Percentiles rank a stretch among this genome's conserved stretches.
These are phyloP conservation scores for Corydoras sp. DNA, from an alignment of 2,113 vertebrate genomes.

Conservation along the genomic window DNA sequence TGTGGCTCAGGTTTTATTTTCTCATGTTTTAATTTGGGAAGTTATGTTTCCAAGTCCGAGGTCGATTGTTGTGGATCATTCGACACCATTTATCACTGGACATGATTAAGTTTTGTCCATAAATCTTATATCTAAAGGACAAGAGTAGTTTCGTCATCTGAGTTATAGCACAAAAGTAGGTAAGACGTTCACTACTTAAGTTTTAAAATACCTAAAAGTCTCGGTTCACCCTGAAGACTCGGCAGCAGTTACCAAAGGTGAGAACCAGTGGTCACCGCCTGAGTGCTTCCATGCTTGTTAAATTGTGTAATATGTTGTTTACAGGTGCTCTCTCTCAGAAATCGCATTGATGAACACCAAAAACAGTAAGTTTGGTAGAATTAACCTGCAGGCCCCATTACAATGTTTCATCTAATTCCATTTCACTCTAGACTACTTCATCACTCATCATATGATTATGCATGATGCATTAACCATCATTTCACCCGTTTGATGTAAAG, in stretches of 20 bases:
- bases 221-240: no score
- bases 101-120: neutral
- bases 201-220: no score
- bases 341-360: conserved; percentile 85
- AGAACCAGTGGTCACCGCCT: conserved; percentile 18
- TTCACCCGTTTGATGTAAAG: neutral
- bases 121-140: neutral
- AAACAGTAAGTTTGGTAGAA: conserved; percentile 80
- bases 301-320: conserved; percentile 68
- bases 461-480: conserved; percentile 2
- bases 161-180: conserved; percentile 4
- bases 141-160: neutral
- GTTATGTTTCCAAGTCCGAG: no score
- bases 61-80: no score
- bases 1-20: no score
- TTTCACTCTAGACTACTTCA: neutral
- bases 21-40: no score
- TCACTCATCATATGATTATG: neutral
- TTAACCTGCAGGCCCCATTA: neutral
- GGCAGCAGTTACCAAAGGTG: conserved; percentile 6
- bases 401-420: neutral
- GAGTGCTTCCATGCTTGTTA: conserved; percentile 37
- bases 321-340: conserved; percentile 80
- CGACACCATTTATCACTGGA: neutral
- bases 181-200: neutral